Percentiles rank a stretch among this genome's conserved stretches.
Conservation (phyloP, 2,113 vertebrate genomes). For the Prionailurus viverrinus region DNA sequence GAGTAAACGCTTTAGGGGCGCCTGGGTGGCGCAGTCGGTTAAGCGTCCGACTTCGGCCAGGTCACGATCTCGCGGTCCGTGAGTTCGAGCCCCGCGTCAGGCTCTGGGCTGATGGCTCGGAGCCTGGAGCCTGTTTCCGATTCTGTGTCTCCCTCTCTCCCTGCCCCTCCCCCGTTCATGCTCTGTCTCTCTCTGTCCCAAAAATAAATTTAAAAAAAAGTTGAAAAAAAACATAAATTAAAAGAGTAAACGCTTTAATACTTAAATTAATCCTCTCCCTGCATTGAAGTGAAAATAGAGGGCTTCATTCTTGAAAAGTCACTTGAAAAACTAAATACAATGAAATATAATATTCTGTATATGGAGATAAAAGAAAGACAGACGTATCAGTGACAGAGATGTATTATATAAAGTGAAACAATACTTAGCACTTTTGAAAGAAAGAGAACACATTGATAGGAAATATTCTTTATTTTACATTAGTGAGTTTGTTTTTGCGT, state of each 20-base stretch:
- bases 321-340: slow-evolving; percentile 1
- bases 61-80: too few relatives aligned
- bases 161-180: too few relatives aligned
- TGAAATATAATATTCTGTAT: not conserved
- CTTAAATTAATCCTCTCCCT: not conserved
- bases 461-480: not conserved
- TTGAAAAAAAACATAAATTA: too few relatives aligned
- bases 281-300: not conserved
- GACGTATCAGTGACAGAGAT: not conserved
- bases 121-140: too few relatives aligned
- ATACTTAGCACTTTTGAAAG: slow-evolving; percentile 39
- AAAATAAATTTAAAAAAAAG: too few relatives aligned
- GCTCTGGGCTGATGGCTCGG: too few relatives aligned
- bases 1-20: not conserved
- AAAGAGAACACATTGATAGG: not conserved
- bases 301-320: not conserved
- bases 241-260: not conserved
- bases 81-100: too few relatives aligned
- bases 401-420: not conserved
- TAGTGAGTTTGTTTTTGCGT: not conserved
- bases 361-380: not conserved
- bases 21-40: too few relatives aligned
- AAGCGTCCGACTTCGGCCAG: too few relatives aligned
- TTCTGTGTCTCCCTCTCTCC: too few relatives aligned
- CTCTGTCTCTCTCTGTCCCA: too few relatives aligned